Evolutionary conservation across 2,113 vertebrate genomes (phyloP).

Genomic region (Lophotis ruficrista): DNA sequence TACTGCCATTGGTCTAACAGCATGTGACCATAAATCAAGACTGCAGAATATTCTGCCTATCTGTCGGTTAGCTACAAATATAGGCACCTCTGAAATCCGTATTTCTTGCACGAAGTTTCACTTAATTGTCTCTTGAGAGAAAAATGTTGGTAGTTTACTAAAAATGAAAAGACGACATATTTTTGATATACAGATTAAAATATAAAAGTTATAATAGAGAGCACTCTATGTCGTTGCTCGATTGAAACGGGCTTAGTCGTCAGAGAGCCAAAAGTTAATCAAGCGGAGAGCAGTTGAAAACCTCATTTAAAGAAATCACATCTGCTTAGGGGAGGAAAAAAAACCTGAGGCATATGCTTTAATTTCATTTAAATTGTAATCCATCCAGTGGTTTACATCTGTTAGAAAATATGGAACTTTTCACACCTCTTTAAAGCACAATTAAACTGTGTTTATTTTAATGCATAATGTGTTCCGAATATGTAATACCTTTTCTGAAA

Average conservation of each 20-base stretch:
- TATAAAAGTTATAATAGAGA: neutral
- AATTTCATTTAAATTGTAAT: slow-evolving; percentile 28
- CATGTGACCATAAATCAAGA: neutral
- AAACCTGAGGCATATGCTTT: neutral
- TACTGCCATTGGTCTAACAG: neutral
- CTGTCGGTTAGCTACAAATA: neutral
- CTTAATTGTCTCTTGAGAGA: neutral
- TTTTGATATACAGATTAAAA: neutral
- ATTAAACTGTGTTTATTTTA: slow-evolving; percentile 36
- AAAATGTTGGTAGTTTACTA: neutral
- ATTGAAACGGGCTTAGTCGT: neutral
- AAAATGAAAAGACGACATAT: neutral
- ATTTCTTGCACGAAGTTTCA: neutral
- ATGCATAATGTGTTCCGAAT: neutral
- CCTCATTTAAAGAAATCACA: slow-evolving; percentile 22
- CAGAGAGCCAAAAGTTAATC: slow-evolving; percentile 20
- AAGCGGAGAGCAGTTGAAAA: slow-evolving; percentile 44
- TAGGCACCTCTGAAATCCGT: neutral
- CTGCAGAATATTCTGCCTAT: neutral
- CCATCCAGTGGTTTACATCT: slow-evolving; percentile 23
- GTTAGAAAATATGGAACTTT: slow-evolving; percentile 47
- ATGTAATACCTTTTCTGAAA: slow-evolving; percentile 32
- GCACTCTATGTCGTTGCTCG: neutral
- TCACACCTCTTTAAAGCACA: slow-evolving; percentile 61
- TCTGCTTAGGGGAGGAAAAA: neutral